Base-by-base conservation (phyloP, 2,113 vertebrate genomes). In the Pyrgilauda ruficollis region DNA sequence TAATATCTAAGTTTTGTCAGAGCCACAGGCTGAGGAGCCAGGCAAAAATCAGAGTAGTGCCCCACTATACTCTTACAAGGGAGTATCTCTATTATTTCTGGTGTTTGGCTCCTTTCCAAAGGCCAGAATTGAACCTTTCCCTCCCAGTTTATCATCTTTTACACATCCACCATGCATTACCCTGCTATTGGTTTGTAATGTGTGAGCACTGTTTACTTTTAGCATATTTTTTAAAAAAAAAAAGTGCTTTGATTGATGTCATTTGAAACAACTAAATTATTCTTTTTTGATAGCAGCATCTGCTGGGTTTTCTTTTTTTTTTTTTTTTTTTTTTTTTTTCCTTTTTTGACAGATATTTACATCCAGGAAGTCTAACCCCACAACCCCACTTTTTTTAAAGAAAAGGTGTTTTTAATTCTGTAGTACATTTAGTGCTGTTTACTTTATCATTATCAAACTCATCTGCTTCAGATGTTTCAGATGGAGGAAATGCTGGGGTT, bases 21-120 rank as follows among this genome's bases (percentile, higher is more conserved):
- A 53, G 47, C 15, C 15, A 2, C 13, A 18, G 49, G 15, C 35
- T 53, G 31, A 22, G 8, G 5, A 56, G 28, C 1, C 15, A 73
- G 8, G 4, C 17, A 46, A 26, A 77, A 59, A 43, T 28, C 27
- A 52, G 16, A 41, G 5, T 2, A 18, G 10, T 21, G 37, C 31
- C 21, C 27, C 30, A 1, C 21, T 7, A 0, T 26, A 2, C 8
- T 39, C 35, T 2, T 11, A 8, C 3, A 4, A 1, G 19, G n/a
- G 39, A 69, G 7, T 13, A 2, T 37, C 6, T n/a, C 4, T 3
- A 0, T 50, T 74, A 39, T 39, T 58, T 33, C 74, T 87, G 49
- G 7, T 14, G 28, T 27, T 74, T 52, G 52, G 11, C 7, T 82
- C 11, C 27, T 76, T 47, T 64, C 13, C 14, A 9, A 68, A 37